Base-by-base conservation (phyloP, 2,888 invertebrate genomes). In the Trimorus sp. region DNA sequence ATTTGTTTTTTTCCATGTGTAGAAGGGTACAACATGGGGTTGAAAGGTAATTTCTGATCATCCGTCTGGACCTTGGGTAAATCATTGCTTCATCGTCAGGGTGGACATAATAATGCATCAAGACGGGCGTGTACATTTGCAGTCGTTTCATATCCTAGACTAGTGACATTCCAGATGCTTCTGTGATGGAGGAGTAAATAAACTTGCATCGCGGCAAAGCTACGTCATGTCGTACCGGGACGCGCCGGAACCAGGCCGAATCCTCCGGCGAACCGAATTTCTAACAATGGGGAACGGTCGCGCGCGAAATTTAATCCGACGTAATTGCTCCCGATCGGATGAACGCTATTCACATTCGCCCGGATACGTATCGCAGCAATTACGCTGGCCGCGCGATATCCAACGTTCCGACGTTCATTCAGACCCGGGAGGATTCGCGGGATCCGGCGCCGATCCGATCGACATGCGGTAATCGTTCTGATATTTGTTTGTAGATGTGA, bases 111-210 rank as follows among this genome's bases (percentile, higher is more conserved):
- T 71, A 71, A 71, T 71, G 62, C 71, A 71, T 63, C 53, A 37
- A 71, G 38, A 53, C 42, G 53, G 40, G 51, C 60, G 36, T 53
- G 14, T 42, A 62, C 62, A 63, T 73, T 56, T 48, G 56, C 63
- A 56, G 56, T 56, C 56, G 51, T 48, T 73, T 65, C 36, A 65
- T 73, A 63, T 9, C 51, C 63, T 56, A 65, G 38, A 16, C 73
- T 73, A 73, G 48, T 54, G 58, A 56, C 73, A 73, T 73, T 73
- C 73, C 73, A 38, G 56, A 58, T 56, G 73, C 63, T 70, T 70
- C 37, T 26, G 51, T 59, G 40, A 70, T 53, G 15, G 48, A 56
- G 56, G 54, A 40, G 38, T 49, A 16, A 54, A 53, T 53, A 62
- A 62, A 53, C 38, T 62, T 69, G 38, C 69, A 69, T 69, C 37